Evolutionary conservation across 2,888 invertebrate genomes (phyloP).

Genomic region (Xanthorhoe designata): DNA sequence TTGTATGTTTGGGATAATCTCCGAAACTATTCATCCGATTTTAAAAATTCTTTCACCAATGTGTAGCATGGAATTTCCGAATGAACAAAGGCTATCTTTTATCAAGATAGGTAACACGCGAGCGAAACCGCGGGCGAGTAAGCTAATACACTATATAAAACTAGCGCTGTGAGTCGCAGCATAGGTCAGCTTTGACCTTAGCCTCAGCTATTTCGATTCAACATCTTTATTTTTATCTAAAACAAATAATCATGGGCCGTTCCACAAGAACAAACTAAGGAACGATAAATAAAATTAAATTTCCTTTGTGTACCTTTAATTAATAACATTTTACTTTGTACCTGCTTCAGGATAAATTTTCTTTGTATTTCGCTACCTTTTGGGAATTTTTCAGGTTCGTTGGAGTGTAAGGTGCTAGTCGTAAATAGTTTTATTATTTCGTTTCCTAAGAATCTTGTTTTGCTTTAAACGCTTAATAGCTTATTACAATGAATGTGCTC

Average conservation of each 20-base stretch:
- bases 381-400: not conserved
- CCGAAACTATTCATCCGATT: too few relatives aligned
- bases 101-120: too few relatives aligned
- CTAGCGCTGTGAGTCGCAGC: not conserved
- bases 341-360: constrained; percentile 17
- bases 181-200: too few relatives aligned
- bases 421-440: constrained; percentile 1
- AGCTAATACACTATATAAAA: too few relatives aligned
- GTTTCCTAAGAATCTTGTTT: not conserved
- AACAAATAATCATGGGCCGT: constrained; percentile 15
- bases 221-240: too few relatives aligned
- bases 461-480: not conserved
- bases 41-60: too few relatives aligned
- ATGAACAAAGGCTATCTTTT: too few relatives aligned
- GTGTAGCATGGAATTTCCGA: too few relatives aligned
- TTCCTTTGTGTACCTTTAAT: constrained; percentile 35
- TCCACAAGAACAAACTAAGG: constrained; percentile 26
- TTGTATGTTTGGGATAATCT: too few relatives aligned
- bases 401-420: not conserved
- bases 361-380: constrained; percentile 17
- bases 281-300: constrained; percentile 28
- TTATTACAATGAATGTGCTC: not conserved
- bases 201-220: too few relatives aligned
- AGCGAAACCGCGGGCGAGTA: too few relatives aligned
- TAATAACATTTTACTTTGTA: constrained; percentile 26